Evolutionary conservation across 35 echinoderm and acorn worm species (phyloP).

Genomic region (Hemicentrotus pulcherrimus): DNA sequence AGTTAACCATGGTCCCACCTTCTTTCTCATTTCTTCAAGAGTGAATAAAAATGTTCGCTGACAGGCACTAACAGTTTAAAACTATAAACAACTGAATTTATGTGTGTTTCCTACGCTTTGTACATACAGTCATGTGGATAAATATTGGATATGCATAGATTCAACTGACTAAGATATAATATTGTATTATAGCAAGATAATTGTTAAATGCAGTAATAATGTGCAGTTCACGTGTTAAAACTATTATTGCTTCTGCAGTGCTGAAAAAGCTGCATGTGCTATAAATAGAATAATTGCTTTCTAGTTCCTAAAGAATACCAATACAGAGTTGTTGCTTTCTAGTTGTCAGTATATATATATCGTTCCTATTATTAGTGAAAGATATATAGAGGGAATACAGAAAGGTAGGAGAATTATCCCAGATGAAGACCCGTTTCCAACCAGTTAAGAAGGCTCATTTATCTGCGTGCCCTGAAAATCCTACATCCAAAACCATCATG

Average conservation of each 20-base stretch:
- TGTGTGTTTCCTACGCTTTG: background rate
- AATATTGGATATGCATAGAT: background rate
- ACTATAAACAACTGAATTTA: background rate
- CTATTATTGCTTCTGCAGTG: no score
- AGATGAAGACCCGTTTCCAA: no score
- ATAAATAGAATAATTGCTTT: background rate
- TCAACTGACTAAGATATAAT: background rate
- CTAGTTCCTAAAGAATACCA: background rate
- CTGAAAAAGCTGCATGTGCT: background rate
- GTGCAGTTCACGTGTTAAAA: no score
- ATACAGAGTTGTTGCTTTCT: background rate
- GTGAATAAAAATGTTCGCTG: background rate
- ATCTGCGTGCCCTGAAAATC: background rate
- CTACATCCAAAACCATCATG: background rate
- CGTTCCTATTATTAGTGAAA: background rate
- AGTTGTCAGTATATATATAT: background rate
- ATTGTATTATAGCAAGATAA: background rate
- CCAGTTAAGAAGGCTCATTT: background rate
- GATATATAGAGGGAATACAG: background rate
- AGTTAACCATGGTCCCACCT: background rate
- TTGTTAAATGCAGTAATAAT: no score
- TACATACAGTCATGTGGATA: background rate
- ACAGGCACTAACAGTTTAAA: background rate
- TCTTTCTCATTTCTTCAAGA: background rate
- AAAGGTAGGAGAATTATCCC: background rate